Base-by-base conservation (phyloP, 2,888 invertebrate species). In the Diogma glabrata region DNA sequence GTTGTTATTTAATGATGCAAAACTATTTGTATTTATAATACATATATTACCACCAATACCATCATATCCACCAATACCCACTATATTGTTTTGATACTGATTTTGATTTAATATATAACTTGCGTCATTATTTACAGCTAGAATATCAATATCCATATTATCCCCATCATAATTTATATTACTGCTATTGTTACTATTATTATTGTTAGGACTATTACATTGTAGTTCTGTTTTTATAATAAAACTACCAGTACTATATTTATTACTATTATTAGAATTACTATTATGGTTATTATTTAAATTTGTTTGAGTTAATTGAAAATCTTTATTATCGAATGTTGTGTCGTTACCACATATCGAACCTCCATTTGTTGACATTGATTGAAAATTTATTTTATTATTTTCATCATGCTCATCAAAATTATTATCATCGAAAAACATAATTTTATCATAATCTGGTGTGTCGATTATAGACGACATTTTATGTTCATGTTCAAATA, bases 211-310 rank as follows among this genome's bases (percentile, higher is more conserved):
- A 28, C 16, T 47, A 47, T 28, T 47, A 30, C 14, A n/a, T n/a
- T 30, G 10, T n/a, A 7, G 10, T n/a, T 30, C 14, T n/a, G 10
- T 30, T n/a, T 8, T 30, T n/a, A n/a, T 30, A 30, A n/a, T 30
- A 30, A 7, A n/a, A 30, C 14, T 30, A 30, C 14, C 14, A 30
- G 10, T 30, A 30, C 4, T 30, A 30, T 30, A 4, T 19, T 47
- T 26, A 47, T 40, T 40, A 40, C 22, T 40, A 20, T 43, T 43
- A 43, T 43, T 43, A 22, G 22, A 23, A 22, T 23, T 23, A 43
- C 43, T 43, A 43, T 22, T 43, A 43, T n/a, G n/a, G 23, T 43
- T 43, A 43, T 23, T 43, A 43, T 43, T 43, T 43, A 43, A 43
- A 43, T 43, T n/a, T n/a, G n/a, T n/a, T n/a, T n/a, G n/a, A n/a